Evolutionary conservation across 2,113 vertebrate genomes (phyloP).

Genomic region (Phalacrocorax pelagicus): DNA sequence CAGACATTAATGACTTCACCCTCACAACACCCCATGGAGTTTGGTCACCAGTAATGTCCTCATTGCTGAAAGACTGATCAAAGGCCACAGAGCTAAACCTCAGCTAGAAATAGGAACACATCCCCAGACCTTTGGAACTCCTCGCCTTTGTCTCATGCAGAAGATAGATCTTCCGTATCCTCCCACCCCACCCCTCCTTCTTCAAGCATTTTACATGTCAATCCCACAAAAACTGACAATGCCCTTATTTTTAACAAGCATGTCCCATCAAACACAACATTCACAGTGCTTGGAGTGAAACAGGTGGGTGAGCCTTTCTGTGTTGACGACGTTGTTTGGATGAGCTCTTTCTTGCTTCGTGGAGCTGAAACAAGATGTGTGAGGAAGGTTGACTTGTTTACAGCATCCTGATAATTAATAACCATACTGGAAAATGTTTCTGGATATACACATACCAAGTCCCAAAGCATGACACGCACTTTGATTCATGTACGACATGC

Average conservation of each 20-base stretch:
- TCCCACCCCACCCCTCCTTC: not conserved
- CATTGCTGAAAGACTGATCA: not conserved
- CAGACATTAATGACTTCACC: not conserved
- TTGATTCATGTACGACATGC: conserved; percentile 32
- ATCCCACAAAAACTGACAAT: not conserved
- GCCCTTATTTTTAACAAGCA: conserved; percentile 3
- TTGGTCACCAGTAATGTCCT: not conserved
- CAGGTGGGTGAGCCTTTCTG: conserved; percentile 4
- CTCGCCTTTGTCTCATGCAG: not conserved
- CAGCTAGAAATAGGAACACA: not conserved
- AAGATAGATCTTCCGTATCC: not conserved
- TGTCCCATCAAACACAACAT: not conserved
- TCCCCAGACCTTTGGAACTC: not conserved
- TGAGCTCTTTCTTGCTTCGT: not conserved
- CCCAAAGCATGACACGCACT: not conserved
- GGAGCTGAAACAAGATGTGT: conserved; percentile 24
- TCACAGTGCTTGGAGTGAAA: not conserved
- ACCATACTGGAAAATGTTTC: conserved; percentile 45
- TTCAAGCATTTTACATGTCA: not conserved
- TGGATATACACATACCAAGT: not conserved
- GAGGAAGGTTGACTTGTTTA: conserved; percentile 50
- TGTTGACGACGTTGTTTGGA: not conserved
- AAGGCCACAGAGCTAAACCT: not conserved
- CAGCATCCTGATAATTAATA: conserved; percentile 46
- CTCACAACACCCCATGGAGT: not conserved